These are phyloP conservation scores for Haliclona indistincta DNA, from an alignment of 37 sponge, comb jelly and placozoan species.

Conservation along the genomic window DNA sequence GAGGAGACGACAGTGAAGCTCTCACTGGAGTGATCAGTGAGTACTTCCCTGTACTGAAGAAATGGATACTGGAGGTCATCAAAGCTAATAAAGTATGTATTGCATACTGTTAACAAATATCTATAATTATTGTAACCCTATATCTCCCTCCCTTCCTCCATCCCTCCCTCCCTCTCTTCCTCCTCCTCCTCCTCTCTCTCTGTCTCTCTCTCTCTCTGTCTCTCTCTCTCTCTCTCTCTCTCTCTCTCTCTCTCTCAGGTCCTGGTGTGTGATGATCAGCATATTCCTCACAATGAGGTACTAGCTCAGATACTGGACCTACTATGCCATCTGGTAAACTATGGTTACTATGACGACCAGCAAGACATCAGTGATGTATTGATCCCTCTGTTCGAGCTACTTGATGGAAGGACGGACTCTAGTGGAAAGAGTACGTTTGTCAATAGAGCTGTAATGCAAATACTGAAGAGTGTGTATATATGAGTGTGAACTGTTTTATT, in stretches of 20 bases:
- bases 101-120: too few relatives aligned
- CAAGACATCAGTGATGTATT: conserved; percentile 65
- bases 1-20: conserved; percentile 24
- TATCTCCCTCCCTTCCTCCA: too few relatives aligned
- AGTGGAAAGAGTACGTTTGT: too few relatives aligned
- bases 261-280: not conserved
- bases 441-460: too few relatives aligned
- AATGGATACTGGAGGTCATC: conserved; percentile 40
- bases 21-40: conserved; percentile 51
- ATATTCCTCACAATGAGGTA: conserved; percentile 18
- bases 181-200: too few relatives aligned
- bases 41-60: conserved; percentile 42
- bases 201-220: not conserved
- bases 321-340: conserved; percentile 51
- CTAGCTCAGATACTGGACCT: conserved; percentile 52
- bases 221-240: not conserved
- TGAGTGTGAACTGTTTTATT: too few relatives aligned
- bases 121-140: too few relatives aligned
- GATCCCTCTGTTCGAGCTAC: conserved; percentile 47
- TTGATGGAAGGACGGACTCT: conserved; percentile 75
- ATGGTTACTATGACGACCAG: conserved; percentile 73
- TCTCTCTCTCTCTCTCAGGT: not conserved
- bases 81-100: conserved; percentile 14
- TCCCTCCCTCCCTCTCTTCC: too few relatives aligned
- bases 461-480: too few relatives aligned